Base-by-base conservation (phyloP, 2,113 vertebrate genomes). In the Percopsis transmontana region DNA sequence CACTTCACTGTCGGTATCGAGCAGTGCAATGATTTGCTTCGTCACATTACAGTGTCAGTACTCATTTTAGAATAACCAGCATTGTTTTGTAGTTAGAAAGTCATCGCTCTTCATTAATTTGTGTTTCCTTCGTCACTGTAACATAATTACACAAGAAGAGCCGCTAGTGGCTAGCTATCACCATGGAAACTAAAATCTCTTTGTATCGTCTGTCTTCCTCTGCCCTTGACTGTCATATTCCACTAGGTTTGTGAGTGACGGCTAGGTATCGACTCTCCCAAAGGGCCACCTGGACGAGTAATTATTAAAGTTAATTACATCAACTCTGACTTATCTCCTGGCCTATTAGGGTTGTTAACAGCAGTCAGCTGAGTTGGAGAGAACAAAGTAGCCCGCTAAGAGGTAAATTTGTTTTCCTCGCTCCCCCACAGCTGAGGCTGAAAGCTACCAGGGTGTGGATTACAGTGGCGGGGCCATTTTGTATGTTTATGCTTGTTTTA, bases 401-500 rank as follows among this genome's bases (percentile, higher is more conserved):
- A 72, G 59, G 59, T 70, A 59, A 67, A 42, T 70, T 74, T 1
- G 58, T 75, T 68, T 79, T 47, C 50, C 65, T 65, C 76, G 59
- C 69, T 56, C 68, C 71, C 53, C 42, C 7, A 7, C 39, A 69
- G 62, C 61, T 42, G 66, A 24, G 52, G 57, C 66, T 38, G 11
- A 55, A 58, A 72, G 81, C 70, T 65, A 18, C 71, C 56, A 63
- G 50, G 38, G 33, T 58, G 27, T 74, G 21, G 5, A 44, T 62
- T 80, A 24, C 11, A 16, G 52, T 16, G 56, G n/a, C 66, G 44
- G 70, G 54, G 55, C 24, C 62, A 66, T 57, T 78, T 66, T 68
- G 38, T 58, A 57, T 72, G 58, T 81, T 87, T 79, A 72, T 68
- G 56, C 66, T 77, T 67, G 9, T 66, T 82, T 82, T 77, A 40